phyloP scores from a whole-genome alignment of 2,888 invertebrate genomes.

The Morpho achilles region DNA sequence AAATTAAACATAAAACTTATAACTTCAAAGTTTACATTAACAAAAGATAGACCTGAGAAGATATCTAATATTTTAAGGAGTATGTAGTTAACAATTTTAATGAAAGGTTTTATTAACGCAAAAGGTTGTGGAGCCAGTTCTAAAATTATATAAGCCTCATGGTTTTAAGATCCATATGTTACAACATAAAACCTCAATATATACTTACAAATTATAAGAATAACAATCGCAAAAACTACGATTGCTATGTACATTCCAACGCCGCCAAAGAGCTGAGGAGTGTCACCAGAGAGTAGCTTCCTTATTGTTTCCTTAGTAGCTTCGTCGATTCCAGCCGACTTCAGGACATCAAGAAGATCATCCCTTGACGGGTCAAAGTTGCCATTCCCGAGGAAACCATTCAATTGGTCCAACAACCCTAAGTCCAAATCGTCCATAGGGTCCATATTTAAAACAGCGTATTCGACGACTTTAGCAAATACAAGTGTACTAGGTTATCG shows the following conservation, averaged over 20 bases:
- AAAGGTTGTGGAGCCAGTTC: too few species aligned
- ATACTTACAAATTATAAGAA: constrained; percentile 48
- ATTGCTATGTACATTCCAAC: constrained; percentile 47
- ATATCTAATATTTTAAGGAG: too few species aligned
- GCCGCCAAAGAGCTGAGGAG: constrained; percentile 54
- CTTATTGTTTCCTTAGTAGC: constrained; percentile 80
- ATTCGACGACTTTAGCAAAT: background rate
- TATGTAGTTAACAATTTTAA: too few species aligned
- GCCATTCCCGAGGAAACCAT: constrained; percentile 45
- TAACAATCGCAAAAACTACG: constrained; percentile 52
- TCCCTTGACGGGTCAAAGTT: constrained; percentile 67
- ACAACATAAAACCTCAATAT: too few species aligned
- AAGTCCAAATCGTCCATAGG: constrained; percentile 8
- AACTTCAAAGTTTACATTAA: too few species aligned
- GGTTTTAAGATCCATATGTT: too few species aligned
- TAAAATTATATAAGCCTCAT: too few species aligned
- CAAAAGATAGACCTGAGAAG: too few species aligned
- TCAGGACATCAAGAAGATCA: constrained; percentile 78
- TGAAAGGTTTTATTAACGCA: too few species aligned
- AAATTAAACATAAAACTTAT: too few species aligned
- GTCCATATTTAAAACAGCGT: background rate
- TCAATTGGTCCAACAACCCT: constrained; percentile 37
- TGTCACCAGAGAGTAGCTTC: constrained; percentile 67
- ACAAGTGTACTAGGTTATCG: constrained; percentile 12
- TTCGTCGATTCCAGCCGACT: constrained; percentile 79